These are phyloP conservation scores for Drosophila kohkoa DNA, from an alignment of 1,140 invertebrate species.

Conservation along the genomic window DNA sequence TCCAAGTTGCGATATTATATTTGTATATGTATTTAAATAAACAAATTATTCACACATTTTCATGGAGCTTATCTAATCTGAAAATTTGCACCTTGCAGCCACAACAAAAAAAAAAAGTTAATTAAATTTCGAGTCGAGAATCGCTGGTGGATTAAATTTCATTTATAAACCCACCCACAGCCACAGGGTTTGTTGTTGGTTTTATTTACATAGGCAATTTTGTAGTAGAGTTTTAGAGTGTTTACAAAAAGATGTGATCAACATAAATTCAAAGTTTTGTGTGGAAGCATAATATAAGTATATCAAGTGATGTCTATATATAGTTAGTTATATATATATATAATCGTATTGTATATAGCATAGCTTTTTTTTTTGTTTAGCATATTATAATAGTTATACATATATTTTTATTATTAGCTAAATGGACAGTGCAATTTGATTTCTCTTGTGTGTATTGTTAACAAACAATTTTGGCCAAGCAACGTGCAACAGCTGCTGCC, in stretches of 20 bases:
- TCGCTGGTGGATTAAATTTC: background rate
- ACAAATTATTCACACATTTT: conserved; percentile 70
- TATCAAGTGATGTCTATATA: conserved; percentile 1
- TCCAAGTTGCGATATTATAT: background rate
- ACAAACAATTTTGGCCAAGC: conserved; percentile 44
- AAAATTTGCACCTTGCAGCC: background rate
- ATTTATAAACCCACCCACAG: conserved; percentile 61
- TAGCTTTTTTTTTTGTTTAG: conserved; percentile 4
- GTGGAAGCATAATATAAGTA: conserved; percentile 55
- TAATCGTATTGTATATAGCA: background rate
- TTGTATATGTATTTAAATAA: conserved; percentile 22
- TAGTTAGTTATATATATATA: conserved; percentile 16
- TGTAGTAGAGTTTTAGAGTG: conserved; percentile 30
- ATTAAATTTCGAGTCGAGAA: background rate
- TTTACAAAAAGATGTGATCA: conserved; percentile 59
- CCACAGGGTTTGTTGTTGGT: conserved; percentile 42
- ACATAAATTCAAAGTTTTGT: conserved; percentile 63
- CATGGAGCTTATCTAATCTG: conserved; percentile 41
- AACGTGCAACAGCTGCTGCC: conserved; percentile 7
- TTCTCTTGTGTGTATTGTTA: conserved; percentile 31
- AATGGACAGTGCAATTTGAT: conserved; percentile 40
- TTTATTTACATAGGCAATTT: conserved; percentile 79
- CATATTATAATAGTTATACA: conserved; percentile 20
- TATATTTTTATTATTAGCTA: conserved; percentile 28
- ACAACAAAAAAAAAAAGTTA: background rate